These are phyloP conservation scores for Halictus quadricinctus DNA, from an alignment of 2,888 invertebrate species.

Conservation along the genomic window DNA sequence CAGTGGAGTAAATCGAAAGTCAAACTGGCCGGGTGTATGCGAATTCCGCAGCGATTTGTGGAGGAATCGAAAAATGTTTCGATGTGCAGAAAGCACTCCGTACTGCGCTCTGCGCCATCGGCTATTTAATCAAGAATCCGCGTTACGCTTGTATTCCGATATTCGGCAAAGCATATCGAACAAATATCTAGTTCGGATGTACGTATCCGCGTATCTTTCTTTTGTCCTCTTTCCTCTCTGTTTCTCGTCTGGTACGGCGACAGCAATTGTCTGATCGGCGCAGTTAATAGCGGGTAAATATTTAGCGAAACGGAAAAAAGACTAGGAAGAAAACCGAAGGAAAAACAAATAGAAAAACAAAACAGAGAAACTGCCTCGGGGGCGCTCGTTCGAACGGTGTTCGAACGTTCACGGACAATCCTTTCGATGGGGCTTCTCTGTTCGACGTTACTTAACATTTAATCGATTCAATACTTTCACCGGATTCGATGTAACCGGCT, in stretches of 20 bases:
- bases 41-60: constrained; percentile 14
- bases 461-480: constrained; percentile 2
- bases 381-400: background rate
- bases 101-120: constrained; percentile 17
- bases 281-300: constrained; percentile 16
- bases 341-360: background rate
- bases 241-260: background rate
- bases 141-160: constrained; percentile 14
- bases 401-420: background rate
- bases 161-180: constrained; percentile 28
- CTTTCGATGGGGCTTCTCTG: background rate
- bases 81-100: background rate
- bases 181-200: constrained; percentile 26
- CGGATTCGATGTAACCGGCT: background rate
- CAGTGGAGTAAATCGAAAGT: constrained; percentile 8
- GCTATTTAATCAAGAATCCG: constrained; percentile 49
- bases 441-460: background rate
- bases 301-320: constrained; percentile 19
- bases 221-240: background rate
- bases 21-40: background rate
- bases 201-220: no score
- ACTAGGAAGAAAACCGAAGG: no score
- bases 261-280: background rate
- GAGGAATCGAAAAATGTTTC: constrained; percentile 17
- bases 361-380: no score